Evolutionary conservation across 2,113 vertebrate genomes (phyloP), one percentile per base, ranked within the genome.

Genomic region (Dissostichus mawsoni): DNA sequence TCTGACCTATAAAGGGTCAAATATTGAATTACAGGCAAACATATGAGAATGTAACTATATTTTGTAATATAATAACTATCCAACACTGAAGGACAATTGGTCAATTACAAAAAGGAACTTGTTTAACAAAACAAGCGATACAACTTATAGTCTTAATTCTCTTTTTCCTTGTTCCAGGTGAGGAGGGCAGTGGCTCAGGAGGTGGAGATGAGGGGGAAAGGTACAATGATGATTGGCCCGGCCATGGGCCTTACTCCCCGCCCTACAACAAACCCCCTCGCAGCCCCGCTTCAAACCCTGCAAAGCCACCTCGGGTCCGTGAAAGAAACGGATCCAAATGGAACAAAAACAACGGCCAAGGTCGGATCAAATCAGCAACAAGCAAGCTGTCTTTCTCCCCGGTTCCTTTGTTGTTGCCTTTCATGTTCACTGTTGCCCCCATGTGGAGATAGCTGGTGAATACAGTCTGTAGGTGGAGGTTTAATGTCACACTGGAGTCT

Each of bases 101-200:
- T 41, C 5, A 41, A 41, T 41, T 41, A 41, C 36, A 41, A 41
- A 41, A 41, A 41, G 36, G 36, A 7, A 41, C 36, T 41, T 36
- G 36, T 36, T 36, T 36, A 5, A 36, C 36, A 29, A 29, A 41
- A 14, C 10, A 11, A 64, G 1, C 2, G 4, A 17, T 25, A 48
- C 3, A 65, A 16, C 8, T 48, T 25, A 44, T 14, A 23, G 29
- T 23, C 20, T 55, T n/a, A 17, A 25, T 18, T 23, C 0, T 58
- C 16, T 33, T n/a, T 52, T 20, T 29, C 64, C 18, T 73, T 53
- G 50, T 76, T 81, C 11, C 95, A 84, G 96, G 95, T 89, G 97
- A 97, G 67, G 96, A 96, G 0, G 91, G 93, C 78, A 96, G 96
- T 9, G 95, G 95, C 51, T 97, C 97, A n/a, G 96, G 96, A 23